phyloP scores from a whole-genome alignment of 2,113 vertebrate genomes.

The Muntiacus reevesi region DNA sequence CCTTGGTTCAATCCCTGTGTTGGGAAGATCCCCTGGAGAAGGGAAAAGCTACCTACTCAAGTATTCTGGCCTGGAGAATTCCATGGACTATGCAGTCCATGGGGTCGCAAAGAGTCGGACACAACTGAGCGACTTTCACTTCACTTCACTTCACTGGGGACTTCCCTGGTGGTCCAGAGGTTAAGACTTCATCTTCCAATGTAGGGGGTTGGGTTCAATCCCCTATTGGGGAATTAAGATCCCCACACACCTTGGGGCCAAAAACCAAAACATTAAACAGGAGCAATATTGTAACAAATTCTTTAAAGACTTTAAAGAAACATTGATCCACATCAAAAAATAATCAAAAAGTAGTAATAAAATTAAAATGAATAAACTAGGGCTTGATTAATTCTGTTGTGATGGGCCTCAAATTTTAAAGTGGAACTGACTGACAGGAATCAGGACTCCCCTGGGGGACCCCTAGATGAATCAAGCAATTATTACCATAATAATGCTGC shows the following conservation, averaged over 20 bases:
- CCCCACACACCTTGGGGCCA: neutral
- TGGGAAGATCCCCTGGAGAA: neutral
- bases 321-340: neutral
- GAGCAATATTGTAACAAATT: neutral
- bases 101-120: neutral
- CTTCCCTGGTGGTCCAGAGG: neutral
- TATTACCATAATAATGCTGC: neutral
- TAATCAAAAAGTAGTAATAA: neutral
- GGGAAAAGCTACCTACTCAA: neutral
- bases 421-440: neutral
- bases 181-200: neutral
- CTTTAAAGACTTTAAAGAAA: neutral
- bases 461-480: neutral
- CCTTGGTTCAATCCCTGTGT: neutral
- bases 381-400: neutral
- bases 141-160: neutral
- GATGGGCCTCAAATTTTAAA: neutral
- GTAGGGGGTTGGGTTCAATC: neutral
- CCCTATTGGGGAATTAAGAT: neutral
- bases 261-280: neutral
- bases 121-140: neutral
- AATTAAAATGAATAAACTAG: neutral
- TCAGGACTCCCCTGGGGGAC: neutral
- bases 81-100: neutral
- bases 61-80: neutral